phyloP scores from a whole-genome alignment of 2,797 vertebrate species.

The Cryptoprocta ferox region DNA sequence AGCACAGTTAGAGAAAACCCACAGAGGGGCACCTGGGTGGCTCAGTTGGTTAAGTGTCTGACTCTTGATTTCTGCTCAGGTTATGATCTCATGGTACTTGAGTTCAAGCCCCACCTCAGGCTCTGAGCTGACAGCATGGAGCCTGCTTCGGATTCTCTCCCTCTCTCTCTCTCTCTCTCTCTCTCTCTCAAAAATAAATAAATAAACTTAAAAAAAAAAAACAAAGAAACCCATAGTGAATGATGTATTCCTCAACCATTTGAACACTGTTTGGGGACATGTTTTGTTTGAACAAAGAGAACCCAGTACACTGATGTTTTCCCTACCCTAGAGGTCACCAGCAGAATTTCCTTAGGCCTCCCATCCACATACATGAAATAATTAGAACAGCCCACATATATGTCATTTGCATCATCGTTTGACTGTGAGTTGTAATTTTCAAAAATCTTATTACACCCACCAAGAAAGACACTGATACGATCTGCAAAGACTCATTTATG shows the following conservation, averaged over 20 bases:
- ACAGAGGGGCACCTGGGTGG: too few relatives aligned
- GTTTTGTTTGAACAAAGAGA: constrained; percentile 21
- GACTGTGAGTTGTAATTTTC: neutral
- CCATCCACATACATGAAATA: neutral
- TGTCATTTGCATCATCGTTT: neutral
- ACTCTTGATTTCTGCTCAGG: too few relatives aligned
- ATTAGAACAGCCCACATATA: neutral
- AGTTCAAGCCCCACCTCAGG: too few relatives aligned
- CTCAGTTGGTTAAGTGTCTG: too few relatives aligned
- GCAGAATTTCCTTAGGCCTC: neutral
- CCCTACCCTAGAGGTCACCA: neutral
- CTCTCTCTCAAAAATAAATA: too few relatives aligned
- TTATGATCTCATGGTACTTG: too few relatives aligned
- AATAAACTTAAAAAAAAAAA: too few relatives aligned
- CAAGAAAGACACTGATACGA: neutral
- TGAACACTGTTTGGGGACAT: neutral
- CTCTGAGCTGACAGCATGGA: too few relatives aligned
- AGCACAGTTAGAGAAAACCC: neutral
- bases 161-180: too few relatives aligned
- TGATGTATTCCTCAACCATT: neutral
- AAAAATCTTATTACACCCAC: neutral
- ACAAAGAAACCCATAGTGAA: neutral
- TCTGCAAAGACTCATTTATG: neutral
- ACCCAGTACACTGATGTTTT: neutral
- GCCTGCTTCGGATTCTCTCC: too few relatives aligned